Percentiles rank a stretch among this genome's conserved stretches.
These are phyloP conservation scores for Lytechinus pictus DNA, from an alignment of 35 echinoderm and acorn worm species.

Conservation along the genomic window DNA sequence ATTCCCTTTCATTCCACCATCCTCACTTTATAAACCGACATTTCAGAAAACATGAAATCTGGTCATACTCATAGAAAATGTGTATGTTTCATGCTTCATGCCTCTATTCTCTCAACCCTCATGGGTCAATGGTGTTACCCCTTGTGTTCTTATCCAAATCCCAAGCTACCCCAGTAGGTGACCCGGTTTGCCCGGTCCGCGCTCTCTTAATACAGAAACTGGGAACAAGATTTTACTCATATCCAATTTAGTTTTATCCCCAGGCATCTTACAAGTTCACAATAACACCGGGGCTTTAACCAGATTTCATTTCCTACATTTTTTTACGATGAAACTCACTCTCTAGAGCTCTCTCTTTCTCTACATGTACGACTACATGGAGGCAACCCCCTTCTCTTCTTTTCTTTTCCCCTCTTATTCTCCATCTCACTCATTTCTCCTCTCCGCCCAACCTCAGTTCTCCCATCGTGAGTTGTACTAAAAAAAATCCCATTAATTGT, in stretches of 20 bases:
- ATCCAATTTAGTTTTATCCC: constrained; percentile 40
- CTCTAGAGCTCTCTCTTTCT: not conserved
- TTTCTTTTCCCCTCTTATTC: too few relatives aligned
- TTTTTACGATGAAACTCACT: not conserved
- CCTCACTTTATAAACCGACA: not conserved
- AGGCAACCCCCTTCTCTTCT: too few relatives aligned
- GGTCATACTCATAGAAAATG: not conserved
- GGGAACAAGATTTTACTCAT: not conserved
- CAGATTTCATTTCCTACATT: constrained; percentile 4
- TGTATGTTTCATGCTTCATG: not conserved
- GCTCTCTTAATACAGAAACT: not conserved
- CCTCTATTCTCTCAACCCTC: not conserved
- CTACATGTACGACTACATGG: too few relatives aligned
- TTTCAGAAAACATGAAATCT: not conserved
- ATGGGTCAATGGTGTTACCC: not conserved
- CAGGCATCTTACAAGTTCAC: constrained; percentile 13
- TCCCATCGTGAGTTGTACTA: too few relatives aligned
- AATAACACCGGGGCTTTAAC: constrained; percentile 15
- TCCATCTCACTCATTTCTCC: too few relatives aligned
- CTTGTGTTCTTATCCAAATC: not conserved
- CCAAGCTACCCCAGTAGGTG: not conserved
- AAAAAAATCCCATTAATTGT: too few relatives aligned
- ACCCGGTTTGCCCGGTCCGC: not conserved
- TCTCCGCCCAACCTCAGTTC: too few relatives aligned
- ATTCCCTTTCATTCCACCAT: not conserved